These are phyloP conservation scores for Bimastos eiseni DNA, from an alignment of 2,888 invertebrate species.

Conservation along the genomic window DNA sequence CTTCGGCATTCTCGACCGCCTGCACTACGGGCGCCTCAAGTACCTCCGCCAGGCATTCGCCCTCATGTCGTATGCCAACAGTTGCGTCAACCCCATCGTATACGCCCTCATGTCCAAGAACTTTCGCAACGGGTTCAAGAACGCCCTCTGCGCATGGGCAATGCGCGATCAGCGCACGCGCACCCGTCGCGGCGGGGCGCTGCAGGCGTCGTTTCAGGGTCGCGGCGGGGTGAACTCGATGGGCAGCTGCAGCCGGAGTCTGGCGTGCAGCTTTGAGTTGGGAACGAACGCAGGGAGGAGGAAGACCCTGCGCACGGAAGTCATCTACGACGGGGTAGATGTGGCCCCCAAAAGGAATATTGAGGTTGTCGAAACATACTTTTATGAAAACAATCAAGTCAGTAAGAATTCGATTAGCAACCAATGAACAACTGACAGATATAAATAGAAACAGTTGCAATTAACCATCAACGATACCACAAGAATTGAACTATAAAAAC, in stretches of 20 bases:
- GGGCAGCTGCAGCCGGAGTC: background rate
- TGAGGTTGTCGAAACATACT: background rate
- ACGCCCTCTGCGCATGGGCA: constrained; percentile 27
- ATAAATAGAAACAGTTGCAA: background rate
- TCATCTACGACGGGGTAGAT: background rate
- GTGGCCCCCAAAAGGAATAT: background rate
- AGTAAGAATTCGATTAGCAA: background rate
- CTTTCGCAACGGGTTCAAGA: constrained; percentile 66
- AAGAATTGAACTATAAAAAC: no score
- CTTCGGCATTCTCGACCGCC: constrained; percentile 66
- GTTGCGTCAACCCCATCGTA: constrained; percentile 74
- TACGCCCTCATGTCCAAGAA: constrained; percentile 77
- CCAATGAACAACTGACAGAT: background rate
- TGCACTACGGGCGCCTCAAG: constrained; percentile 66
- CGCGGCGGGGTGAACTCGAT: background rate
- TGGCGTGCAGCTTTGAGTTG: background rate
- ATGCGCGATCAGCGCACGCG: background rate
- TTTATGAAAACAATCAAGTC: background rate
- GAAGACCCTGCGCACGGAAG: constrained; percentile 8
- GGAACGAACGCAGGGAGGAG: background rate
- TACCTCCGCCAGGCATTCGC: constrained; percentile 70
- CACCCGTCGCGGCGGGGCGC: constrained; percentile 8
- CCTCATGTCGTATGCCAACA: constrained; percentile 74
- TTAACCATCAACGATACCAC: background rate
- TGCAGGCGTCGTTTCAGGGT: constrained; percentile 2